Conservation (phyloP, 2,888 invertebrate genomes). For the Dicycla oo region DNA sequence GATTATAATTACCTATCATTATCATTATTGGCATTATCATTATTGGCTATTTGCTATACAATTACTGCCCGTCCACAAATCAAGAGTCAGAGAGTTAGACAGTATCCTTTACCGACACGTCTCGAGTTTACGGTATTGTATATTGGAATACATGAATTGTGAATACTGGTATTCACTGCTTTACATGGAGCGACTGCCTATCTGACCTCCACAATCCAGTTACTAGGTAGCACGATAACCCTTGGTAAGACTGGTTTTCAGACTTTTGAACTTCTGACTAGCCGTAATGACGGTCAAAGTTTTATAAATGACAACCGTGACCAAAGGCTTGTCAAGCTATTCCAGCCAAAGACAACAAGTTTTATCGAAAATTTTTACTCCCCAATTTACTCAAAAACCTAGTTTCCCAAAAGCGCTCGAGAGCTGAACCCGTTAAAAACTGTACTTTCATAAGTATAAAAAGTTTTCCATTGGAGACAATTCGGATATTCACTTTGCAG, state of each 20-base stretch:
- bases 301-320: neutral
- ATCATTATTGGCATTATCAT: too few relatives aligned
- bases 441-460: slow-evolving; percentile 35
- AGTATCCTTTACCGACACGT: neutral
- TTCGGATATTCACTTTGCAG: slow-evolving; percentile 57
- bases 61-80: neutral
- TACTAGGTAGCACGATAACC: neutral
- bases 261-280: neutral
- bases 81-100: too few relatives aligned
- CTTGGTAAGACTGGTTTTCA: neutral
- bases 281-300: neutral
- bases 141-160: neutral
- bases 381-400: neutral
- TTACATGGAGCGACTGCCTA: neutral
- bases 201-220: too few relatives aligned
- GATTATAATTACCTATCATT: too few relatives aligned
- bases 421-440: slow-evolving; percentile 11
- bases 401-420: slow-evolving; percentile 4
- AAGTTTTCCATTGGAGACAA: slow-evolving; percentile 29
- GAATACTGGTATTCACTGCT: neutral
- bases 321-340: neutral
- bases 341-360: too few relatives aligned
- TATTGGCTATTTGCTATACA: neutral
- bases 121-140: neutral
- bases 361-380: too few relatives aligned